These are phyloP conservation scores for Eulemur albifrons DNA, from an alignment of 2,797 vertebrate genomes.

Conservation along the genomic window DNA sequence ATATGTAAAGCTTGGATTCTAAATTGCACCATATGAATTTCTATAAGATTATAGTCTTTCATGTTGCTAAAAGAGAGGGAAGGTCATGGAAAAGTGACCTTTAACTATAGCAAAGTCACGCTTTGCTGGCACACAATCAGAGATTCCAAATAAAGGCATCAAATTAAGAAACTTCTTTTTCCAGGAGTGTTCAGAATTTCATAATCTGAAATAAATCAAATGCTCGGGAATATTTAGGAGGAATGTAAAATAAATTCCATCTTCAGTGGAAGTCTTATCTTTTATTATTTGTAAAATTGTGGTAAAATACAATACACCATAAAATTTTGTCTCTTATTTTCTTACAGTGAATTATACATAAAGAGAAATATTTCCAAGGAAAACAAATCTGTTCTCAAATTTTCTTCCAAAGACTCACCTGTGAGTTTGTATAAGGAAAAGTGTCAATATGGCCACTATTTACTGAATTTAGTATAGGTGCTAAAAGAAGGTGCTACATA, in stretches of 20 bases:
- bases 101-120: not conserved
- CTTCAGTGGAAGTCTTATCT: not conserved
- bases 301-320: not conserved
- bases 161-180: not conserved
- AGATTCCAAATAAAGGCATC: not conserved
- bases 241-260: not conserved
- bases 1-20: not conserved
- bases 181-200: not conserved
- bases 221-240: not conserved
- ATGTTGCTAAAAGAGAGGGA: not conserved
- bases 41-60: not conserved
- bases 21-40: not conserved
- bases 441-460: not conserved
- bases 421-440: not conserved
- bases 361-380: not conserved
- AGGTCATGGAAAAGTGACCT: not conserved
- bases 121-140: not conserved
- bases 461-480: not conserved
- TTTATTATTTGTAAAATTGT: not conserved
- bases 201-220: not conserved
- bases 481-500: not conserved
- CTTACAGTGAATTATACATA: not conserved
- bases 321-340: not conserved
- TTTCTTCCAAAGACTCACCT: not conserved
- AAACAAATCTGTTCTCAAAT: constrained; percentile 7